phyloP scores from a whole-genome alignment of 1,140 invertebrate genomes.

The Pseudomyrmex cubaensis region DNA sequence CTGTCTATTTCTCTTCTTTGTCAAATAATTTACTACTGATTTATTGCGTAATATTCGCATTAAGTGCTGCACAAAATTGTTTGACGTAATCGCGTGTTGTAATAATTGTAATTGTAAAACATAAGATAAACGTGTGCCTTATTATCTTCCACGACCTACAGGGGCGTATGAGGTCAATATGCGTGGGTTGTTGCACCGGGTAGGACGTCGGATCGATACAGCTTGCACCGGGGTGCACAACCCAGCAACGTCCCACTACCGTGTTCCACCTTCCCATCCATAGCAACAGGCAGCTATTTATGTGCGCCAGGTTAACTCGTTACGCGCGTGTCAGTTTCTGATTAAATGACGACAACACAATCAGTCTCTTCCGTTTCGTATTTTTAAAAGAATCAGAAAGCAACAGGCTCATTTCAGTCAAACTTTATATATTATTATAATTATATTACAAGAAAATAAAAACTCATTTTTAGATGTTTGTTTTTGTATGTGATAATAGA shows the following conservation, averaged over 20 bases:
- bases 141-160: conserved; percentile 57
- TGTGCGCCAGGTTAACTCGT: conserved; percentile 50
- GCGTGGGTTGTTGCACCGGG: conserved; percentile 83
- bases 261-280: conserved; percentile 60
- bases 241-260: conserved; percentile 71
- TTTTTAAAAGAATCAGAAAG: conserved; percentile 1
- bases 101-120: background rate
- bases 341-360: conserved; percentile 43
- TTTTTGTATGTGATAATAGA: no score
- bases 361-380: conserved; percentile 4
- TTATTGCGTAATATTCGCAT: background rate
- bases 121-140: conserved; percentile 52
- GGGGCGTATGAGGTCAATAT: conserved; percentile 77
- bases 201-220: conserved; percentile 79
- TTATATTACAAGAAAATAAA: no score
- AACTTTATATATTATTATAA: no score
- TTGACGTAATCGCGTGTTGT: background rate
- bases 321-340: conserved; percentile 39
- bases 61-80: no score
- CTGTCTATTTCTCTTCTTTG: background rate
- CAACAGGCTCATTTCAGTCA: no score
- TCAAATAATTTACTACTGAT: background rate
- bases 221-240: conserved; percentile 78
- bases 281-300: conserved; percentile 80
- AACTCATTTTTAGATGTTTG: background rate